Evolutionary conservation across 2,797 vertebrate genomes (phyloP).

Genomic region (Gymnodraco acuticeps): DNA sequence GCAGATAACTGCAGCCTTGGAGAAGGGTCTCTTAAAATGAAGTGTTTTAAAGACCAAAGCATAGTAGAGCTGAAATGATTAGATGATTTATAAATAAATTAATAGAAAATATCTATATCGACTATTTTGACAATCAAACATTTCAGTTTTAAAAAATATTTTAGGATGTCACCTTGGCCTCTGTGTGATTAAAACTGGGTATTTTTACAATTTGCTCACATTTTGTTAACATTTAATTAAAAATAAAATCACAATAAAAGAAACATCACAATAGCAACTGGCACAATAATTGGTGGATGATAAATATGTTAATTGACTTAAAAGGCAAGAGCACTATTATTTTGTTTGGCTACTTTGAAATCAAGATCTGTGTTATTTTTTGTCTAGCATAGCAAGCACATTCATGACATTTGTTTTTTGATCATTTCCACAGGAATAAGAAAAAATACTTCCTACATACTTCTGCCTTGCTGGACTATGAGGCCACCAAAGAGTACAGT

Average conservation of each 20-base stretch:
- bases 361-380: neutral
- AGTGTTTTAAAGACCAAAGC: constrained; percentile 20
- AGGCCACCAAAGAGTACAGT: constrained; percentile 92
- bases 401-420: constrained; percentile 26
- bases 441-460: constrained; percentile 98
- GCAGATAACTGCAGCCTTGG: constrained; percentile 17
- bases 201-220: constrained; percentile 4
- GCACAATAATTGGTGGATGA: constrained; percentile 3
- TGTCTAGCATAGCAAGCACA: neutral
- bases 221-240: constrained; percentile 12
- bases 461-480: constrained; percentile 94
- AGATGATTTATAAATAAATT: constrained; percentile 1
- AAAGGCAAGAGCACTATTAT: neutral
- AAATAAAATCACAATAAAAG: constrained; percentile 1
- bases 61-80: constrained; percentile 16
- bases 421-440: constrained; percentile 86
- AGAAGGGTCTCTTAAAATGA: constrained; percentile 18
- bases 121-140: neutral
- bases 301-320: neutral
- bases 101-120: constrained; percentile 11
- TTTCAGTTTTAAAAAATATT: constrained; percentile 10
- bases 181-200: neutral
- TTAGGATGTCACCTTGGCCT: neutral
- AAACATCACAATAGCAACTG: constrained; percentile 3
- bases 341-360: neutral